Percentiles rank a stretch among this genome's conserved stretches.
Conservation (phyloP, 2,113 vertebrate genomes). For the Danionella cerebrum region DNA sequence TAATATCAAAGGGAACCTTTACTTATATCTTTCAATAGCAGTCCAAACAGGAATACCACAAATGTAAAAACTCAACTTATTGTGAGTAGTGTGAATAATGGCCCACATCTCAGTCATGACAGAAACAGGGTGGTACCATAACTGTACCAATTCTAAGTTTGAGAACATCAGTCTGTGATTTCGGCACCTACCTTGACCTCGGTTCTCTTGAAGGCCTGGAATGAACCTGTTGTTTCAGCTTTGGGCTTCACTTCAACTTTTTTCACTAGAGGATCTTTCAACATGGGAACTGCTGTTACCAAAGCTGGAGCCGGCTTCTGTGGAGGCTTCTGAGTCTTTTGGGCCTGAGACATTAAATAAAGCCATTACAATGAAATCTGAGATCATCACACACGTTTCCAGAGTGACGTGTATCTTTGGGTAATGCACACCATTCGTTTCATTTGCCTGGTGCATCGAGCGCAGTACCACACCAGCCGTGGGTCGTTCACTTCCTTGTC, state of each 20-base stretch:
- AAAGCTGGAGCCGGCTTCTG: conserved; percentile 85
- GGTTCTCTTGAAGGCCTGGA: conserved; percentile 92
- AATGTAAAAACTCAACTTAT: too few species aligned
- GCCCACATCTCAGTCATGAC: too few species aligned
- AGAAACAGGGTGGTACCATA: too few species aligned
- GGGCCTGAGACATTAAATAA: conserved; percentile 69
- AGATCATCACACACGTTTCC: too few species aligned
- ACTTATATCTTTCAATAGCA: too few species aligned
- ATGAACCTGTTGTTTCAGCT: conserved; percentile 77
- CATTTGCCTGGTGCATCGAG: conserved; percentile 95
- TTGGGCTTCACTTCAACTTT: conserved; percentile 88
- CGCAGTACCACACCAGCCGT: conserved; percentile 95
- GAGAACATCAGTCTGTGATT: too few species aligned
- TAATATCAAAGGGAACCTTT: too few species aligned
- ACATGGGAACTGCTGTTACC: conserved; percentile 73
- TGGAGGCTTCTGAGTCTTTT: conserved; percentile 87
- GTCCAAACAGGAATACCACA: too few species aligned
- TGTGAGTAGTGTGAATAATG: too few species aligned
- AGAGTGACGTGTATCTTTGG: neutral
- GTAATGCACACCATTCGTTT: conserved; percentile 98
- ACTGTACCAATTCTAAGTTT: too few species aligned
- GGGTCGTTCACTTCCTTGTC: conserved; percentile 98
- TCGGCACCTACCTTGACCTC: conserved; percentile 88
- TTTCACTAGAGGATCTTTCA: conserved; percentile 89
- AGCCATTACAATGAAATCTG: neutral